Evolutionary conservation across 2,113 vertebrate genomes (phyloP).

Genomic region (Mustela lutreola): DNA sequence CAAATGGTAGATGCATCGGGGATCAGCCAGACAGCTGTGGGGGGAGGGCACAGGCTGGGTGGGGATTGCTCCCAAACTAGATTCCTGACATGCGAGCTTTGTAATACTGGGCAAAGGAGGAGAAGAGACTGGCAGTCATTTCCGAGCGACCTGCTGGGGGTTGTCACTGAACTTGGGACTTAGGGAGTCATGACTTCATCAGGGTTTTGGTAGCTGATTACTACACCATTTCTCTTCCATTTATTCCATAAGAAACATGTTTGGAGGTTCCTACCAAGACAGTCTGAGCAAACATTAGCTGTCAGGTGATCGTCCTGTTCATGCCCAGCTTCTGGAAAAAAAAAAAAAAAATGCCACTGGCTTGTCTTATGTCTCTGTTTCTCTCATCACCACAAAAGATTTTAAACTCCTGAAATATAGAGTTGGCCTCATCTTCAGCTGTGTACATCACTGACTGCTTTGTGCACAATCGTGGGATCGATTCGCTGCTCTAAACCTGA

Average conservation of each 20-base stretch:
- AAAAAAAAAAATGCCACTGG: not conserved
- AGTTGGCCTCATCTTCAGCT: not conserved
- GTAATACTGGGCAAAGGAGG: not conserved
- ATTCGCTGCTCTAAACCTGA: not conserved
- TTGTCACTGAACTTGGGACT: not conserved
- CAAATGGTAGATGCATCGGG: not conserved
- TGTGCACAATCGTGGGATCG: not conserved
- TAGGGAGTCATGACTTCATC: not conserved
- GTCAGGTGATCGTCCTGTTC: not conserved
- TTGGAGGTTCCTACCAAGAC: not conserved
- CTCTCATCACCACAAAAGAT: not conserved
- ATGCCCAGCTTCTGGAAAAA: not conserved
- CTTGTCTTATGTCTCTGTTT: not conserved
- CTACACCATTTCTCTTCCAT: not conserved
- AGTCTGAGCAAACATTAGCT: not conserved
- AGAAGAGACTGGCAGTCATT: not conserved
- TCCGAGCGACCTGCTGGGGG: rapidly evolving
- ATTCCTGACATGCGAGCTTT: not conserved
- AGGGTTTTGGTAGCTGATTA: not conserved
- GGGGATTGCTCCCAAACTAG: not conserved
- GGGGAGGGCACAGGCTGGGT: not conserved
- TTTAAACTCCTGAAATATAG: not conserved
- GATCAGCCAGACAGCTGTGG: not conserved
- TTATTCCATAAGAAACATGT: not conserved
- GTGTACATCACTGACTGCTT: not conserved